Conservation (phyloP, 1,140 invertebrate genomes). For the Nylanderia fulva region DNA sequence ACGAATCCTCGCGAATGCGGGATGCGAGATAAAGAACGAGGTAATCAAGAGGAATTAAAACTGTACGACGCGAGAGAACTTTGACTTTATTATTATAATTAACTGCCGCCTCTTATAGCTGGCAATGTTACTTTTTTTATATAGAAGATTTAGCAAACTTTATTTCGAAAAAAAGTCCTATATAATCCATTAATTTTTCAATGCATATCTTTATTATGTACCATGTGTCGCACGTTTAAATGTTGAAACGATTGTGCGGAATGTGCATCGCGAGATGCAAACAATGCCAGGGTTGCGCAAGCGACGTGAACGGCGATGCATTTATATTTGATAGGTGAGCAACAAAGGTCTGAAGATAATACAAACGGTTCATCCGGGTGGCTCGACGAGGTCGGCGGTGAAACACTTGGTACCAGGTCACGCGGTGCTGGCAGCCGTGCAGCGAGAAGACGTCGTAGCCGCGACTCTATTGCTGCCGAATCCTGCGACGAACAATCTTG, state of each 20-base stretch:
- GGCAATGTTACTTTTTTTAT: neutral
- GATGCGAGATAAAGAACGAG: constrained; percentile 74
- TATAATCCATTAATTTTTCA: neutral
- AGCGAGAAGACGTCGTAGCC: constrained; percentile 96
- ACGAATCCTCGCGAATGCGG: constrained; percentile 11
- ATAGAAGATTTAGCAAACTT: neutral
- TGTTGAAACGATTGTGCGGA: too few relatives aligned
- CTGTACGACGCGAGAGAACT: neutral
- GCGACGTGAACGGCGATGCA: constrained; percentile 42
- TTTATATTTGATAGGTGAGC: constrained; percentile 89
- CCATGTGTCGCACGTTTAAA: too few relatives aligned
- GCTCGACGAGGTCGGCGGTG: constrained; percentile 88
- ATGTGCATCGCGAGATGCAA: constrained; percentile 8
- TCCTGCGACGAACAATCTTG: constrained; percentile 93
- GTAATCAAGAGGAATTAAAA: constrained; percentile 17
- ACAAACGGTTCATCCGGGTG: constrained; percentile 89
- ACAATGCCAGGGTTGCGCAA: constrained; percentile 8
- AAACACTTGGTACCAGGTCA: constrained; percentile 98
- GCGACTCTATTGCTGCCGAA: constrained; percentile 96
- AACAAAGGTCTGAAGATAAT: constrained; percentile 97
- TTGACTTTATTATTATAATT: constrained; percentile 1
- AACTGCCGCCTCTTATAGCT: neutral
- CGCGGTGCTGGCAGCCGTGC: constrained; percentile 94
- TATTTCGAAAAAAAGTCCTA: neutral
- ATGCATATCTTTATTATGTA: neutral